Evolutionary conservation across 2,797 vertebrate species (phyloP).

Genomic region (Botia kubotai): DNA sequence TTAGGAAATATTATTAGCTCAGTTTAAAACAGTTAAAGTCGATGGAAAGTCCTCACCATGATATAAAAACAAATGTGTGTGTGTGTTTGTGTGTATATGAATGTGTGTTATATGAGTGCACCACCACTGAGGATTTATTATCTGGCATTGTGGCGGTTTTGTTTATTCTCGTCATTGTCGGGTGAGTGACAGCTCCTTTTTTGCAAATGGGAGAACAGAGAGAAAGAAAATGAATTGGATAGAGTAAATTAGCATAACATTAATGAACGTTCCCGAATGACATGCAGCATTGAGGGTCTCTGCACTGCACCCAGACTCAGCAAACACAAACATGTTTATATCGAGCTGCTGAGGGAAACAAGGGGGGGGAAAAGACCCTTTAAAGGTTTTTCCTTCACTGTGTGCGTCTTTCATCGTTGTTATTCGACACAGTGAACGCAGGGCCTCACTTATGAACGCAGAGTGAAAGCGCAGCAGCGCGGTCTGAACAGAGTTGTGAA

Average conservation of each 20-base stretch:
- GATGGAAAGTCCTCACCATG: not conserved
- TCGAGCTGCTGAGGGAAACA: conserved; percentile 61
- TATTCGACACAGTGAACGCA: conserved; percentile 23
- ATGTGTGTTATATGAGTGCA: conserved; percentile 55
- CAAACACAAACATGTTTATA: conserved; percentile 73
- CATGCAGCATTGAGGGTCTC: conserved; percentile 81
- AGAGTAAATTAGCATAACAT: conserved; percentile 85
- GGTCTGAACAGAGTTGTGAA: conserved; percentile 43
- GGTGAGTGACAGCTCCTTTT: conserved; percentile 79
- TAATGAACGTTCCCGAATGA: conserved; percentile 84
- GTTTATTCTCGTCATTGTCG: conserved; percentile 72
- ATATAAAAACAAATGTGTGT: conserved; percentile 8
- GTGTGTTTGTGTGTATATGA: conserved; percentile 16
- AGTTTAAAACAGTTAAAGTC: not conserved
- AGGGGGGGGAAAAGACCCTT: conserved; percentile 35
- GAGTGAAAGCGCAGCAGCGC: conserved; percentile 1
- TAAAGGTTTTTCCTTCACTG: conserved; percentile 4
- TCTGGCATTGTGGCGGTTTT: conserved; percentile 68
- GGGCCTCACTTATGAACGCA: conserved; percentile 7
- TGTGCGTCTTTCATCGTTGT: conserved; percentile 5
- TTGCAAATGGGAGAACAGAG: conserved; percentile 64
- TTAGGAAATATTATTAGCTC: not conserved
- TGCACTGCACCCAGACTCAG: conserved; percentile 59
- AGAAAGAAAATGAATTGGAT: conserved; percentile 82
- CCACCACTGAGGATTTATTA: conserved; percentile 70